Percentiles rank a stretch among this genome's conserved stretches.
phyloP scores from a whole-genome alignment of 2,113 vertebrate genomes.

The Elephas maximus region DNA sequence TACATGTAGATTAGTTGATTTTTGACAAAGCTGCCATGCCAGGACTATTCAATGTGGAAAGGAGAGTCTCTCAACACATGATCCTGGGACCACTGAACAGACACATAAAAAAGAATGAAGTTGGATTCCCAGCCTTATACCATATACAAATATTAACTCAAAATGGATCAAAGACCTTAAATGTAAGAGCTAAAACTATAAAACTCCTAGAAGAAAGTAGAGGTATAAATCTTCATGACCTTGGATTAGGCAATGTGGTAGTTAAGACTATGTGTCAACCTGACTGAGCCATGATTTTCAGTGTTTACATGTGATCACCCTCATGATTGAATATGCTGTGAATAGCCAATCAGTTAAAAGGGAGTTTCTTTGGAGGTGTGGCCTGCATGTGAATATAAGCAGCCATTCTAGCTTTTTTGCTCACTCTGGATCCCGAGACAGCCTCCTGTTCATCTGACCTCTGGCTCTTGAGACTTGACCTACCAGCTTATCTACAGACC shows the following conservation, averaged over 20 bases:
- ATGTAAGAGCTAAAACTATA: background rate
- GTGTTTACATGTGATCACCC: too few species aligned
- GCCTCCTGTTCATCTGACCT: too few species aligned
- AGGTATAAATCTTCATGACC: background rate
- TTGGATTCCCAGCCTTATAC: background rate
- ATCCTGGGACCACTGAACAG: background rate
- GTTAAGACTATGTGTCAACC: too few species aligned
- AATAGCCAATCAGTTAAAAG: too few species aligned
- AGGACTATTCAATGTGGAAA: background rate
- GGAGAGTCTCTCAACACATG: background rate
- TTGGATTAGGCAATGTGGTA: background rate
- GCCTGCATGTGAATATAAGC: too few species aligned
- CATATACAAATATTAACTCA: background rate
- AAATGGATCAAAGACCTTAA: background rate
- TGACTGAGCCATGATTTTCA: too few species aligned
- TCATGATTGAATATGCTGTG: too few species aligned
- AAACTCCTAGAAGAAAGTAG: background rate
- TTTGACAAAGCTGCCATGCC: background rate
- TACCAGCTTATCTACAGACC: too few species aligned
- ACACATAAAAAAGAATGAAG: background rate
- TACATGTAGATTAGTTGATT: background rate
- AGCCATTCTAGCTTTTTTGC: too few species aligned
- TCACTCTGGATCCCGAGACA: too few species aligned
- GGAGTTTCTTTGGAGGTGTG: too few species aligned
- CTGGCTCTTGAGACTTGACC: too few species aligned